These are phyloP conservation scores for Gracilinanus agilis DNA, from an alignment of 2,113 vertebrate species.

Conservation along the genomic window DNA sequence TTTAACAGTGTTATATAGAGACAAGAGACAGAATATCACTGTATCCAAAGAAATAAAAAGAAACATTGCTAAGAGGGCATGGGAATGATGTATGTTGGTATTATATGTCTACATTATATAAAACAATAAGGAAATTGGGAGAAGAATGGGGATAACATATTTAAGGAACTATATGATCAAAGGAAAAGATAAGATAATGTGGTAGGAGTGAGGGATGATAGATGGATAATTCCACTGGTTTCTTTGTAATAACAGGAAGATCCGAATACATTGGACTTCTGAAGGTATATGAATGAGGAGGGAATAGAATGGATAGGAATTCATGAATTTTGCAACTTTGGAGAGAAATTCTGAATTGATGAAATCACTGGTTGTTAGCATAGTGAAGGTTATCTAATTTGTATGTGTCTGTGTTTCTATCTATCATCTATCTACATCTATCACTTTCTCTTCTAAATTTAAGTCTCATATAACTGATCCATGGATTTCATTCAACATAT, in stretches of 20 bases:
- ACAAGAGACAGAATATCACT: neutral
- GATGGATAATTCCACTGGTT: neutral
- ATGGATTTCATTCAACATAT: too few species aligned
- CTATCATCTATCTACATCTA: neutral
- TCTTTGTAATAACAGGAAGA: neutral
- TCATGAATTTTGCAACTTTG: too few species aligned
- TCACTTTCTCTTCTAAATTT: too few species aligned
- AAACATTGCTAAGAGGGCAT: neutral
- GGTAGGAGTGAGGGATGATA: neutral
- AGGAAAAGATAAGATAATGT: neutral
- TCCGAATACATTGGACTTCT: neutral
- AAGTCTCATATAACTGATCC: too few species aligned
- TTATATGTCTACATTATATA: neutral
- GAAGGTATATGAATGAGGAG: neutral
- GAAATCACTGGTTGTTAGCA: neutral
- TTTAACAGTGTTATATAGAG: neutral
- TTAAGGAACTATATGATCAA: neutral
- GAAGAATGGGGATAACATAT: neutral
- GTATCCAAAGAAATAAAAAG: neutral
- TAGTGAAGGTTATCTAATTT: neutral
- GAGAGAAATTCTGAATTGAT: neutral
- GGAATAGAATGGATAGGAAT: neutral
- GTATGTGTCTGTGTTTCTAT: neutral
- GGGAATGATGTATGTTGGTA: neutral
- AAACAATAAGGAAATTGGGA: neutral